A percentile compares a stretch with the other conserved stretches of the same genome.
These are phyloP conservation scores for Meandrusa payeni DNA, from an alignment of 2,888 invertebrate genomes.

Conservation along the genomic window DNA sequence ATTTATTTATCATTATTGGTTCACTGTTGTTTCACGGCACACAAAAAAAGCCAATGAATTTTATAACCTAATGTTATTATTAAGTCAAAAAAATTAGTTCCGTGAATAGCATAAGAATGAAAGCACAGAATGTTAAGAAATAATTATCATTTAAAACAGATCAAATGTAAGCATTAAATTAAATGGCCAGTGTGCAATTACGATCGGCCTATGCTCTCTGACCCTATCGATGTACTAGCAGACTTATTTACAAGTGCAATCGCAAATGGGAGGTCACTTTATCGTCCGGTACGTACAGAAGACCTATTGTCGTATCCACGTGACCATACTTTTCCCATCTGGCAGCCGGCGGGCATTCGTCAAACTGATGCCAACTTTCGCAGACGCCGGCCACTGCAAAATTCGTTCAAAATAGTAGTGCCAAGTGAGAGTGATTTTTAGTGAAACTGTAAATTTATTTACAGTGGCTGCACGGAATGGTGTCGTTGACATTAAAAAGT, in stretches of 20 bases:
- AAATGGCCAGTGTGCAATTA: background rate
- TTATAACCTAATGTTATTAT: no score
- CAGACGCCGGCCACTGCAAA: constrained; percentile 30
- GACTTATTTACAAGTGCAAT: constrained; percentile 9
- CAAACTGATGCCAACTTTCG: constrained; percentile 59
- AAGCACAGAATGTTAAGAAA: no score
- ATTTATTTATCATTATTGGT: no score
- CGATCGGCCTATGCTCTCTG: constrained; percentile 16
- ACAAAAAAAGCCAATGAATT: no score
- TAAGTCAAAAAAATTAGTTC: no score
- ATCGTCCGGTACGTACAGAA: constrained; percentile 31
- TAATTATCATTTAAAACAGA: no score
- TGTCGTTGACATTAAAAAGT: constrained; percentile 16
- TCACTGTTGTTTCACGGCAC: no score
- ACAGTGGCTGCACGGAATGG: constrained; percentile 17
- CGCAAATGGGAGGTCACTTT: constrained; percentile 28
- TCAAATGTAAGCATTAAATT: no score
- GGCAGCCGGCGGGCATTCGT: constrained; percentile 41
- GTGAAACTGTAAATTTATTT: constrained; percentile 21
- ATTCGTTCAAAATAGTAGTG: constrained; percentile 29
- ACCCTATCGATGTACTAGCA: constrained; percentile 13
- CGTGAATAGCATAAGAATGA: no score
- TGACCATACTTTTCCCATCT: constrained; percentile 47
- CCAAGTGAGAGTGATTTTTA: constrained; percentile 30
- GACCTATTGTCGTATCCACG: constrained; percentile 52